These are phyloP conservation scores for Dasyurus viverrinus DNA, from an alignment of 2,113 vertebrate species.

Conservation along the genomic window DNA sequence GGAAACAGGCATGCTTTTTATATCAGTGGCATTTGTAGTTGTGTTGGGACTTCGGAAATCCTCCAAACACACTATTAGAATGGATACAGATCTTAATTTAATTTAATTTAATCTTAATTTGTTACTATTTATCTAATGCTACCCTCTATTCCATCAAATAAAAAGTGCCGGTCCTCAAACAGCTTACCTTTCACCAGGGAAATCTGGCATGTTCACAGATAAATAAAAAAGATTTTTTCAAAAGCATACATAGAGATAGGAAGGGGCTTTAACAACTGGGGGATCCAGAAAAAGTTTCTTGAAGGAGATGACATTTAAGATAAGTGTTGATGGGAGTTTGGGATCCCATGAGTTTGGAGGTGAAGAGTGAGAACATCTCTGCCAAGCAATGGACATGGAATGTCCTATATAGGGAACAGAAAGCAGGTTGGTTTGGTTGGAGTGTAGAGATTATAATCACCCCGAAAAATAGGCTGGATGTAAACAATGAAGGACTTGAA, in stretches of 20 bases:
- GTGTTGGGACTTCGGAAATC: neutral
- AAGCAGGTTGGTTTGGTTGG: neutral
- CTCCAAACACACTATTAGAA: neutral
- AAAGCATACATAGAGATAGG: neutral
- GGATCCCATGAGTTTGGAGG: too few species aligned
- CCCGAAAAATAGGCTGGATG: neutral
- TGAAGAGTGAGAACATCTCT: neutral
- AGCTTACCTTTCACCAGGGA: neutral
- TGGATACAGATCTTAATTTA: neutral
- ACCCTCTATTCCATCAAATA: neutral
- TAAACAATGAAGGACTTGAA: slow-evolving; percentile 19
- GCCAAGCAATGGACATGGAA: neutral
- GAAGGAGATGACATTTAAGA: neutral
- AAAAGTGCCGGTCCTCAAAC: neutral
- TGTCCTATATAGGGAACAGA: neutral
- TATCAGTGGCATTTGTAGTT: neutral
- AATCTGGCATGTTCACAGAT: neutral
- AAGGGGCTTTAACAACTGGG: neutral
- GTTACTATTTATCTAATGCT: neutral
- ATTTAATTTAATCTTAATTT: too few species aligned
- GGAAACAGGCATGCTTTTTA: neutral
- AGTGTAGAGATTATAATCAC: neutral
- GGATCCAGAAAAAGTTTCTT: neutral
- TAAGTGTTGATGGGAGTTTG: neutral
- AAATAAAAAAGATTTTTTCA: neutral